Conservation (phyloP, 2,113 vertebrate genomes). For the Hydrochoerus hydrochaeris region DNA sequence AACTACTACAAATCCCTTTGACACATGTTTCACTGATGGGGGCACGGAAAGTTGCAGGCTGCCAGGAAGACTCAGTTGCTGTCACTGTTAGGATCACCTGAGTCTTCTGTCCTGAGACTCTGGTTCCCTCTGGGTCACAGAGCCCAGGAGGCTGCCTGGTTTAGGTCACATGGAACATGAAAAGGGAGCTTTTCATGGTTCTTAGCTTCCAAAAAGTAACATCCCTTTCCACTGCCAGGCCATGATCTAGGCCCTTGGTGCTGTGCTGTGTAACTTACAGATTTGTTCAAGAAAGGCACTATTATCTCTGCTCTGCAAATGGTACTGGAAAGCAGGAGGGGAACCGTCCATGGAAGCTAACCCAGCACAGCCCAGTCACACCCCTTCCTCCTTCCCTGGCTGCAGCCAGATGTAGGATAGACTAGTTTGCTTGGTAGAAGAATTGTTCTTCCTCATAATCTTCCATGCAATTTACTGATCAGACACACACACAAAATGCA, state of each 20-base stretch:
- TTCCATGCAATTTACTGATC: not conserved
- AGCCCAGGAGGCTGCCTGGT: not conserved
- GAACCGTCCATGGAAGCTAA: not conserved
- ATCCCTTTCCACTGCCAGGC: not conserved
- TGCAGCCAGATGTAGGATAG: not conserved
- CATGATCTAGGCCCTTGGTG: not conserved
- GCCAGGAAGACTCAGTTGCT: not conserved
- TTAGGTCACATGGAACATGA: not conserved
- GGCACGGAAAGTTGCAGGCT: fast-evolving
- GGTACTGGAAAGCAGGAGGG: not conserved
- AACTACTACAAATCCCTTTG: not conserved
- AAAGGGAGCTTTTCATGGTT: not conserved
- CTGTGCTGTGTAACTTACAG: not conserved
- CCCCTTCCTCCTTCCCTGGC: not conserved
- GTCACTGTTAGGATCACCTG: not conserved
- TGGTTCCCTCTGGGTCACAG: not conserved
- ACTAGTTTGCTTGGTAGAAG: not conserved
- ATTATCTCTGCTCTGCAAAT: not conserved
- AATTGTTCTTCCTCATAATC: not conserved
- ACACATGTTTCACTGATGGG: not conserved
- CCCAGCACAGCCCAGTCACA: not conserved
- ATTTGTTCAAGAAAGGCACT: not conserved
- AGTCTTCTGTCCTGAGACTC: not conserved
- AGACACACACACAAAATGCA: not conserved
- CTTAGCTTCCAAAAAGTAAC: not conserved